Percentiles rank a stretch among this genome's conserved stretches.
phyloP scores from a whole-genome alignment of 2,113 vertebrate species.

The Rhineura floridana region DNA sequence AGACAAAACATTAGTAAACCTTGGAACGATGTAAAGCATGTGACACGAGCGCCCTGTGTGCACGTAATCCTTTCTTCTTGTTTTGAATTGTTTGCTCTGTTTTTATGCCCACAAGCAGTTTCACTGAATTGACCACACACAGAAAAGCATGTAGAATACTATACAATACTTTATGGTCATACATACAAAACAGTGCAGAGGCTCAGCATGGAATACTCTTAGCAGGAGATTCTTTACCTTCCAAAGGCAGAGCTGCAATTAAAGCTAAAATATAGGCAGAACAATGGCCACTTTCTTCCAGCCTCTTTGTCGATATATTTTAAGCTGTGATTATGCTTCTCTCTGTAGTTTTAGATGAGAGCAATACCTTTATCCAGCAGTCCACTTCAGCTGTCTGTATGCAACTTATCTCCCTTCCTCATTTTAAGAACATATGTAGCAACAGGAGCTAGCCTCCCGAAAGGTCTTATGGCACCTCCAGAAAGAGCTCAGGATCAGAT shows the following conservation, averaged over 20 bases:
- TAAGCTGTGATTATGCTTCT: neutral
- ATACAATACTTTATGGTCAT: neutral
- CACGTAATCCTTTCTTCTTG: neutral
- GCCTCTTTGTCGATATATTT: neutral
- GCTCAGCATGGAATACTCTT: constrained; percentile 5
- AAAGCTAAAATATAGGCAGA: neutral
- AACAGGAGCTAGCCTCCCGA: neutral
- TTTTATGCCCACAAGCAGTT: constrained; percentile 15
- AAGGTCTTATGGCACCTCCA: neutral
- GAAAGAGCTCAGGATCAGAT: neutral
- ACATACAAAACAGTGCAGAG: constrained; percentile 10
- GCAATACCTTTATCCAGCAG: neutral
- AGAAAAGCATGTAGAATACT: constrained; percentile 8
- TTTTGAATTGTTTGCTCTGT: neutral
- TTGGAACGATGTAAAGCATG: neutral
- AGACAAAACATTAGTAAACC: constrained; percentile 12
- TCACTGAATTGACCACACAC: constrained; percentile 4
- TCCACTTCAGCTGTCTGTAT: neutral
- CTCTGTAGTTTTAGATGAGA: constrained; percentile 20
- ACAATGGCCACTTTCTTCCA: constrained; percentile 11
- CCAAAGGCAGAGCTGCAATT: constrained; percentile 10
- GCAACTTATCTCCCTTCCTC: neutral
- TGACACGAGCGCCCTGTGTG: neutral
- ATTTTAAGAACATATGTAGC: neutral
- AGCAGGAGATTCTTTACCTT: neutral